A percentile compares a stretch with the other conserved stretches of the same genome.
Conservation (phyloP, 2,113 vertebrate species). For the Dolichallabes microphthalmus region DNA sequence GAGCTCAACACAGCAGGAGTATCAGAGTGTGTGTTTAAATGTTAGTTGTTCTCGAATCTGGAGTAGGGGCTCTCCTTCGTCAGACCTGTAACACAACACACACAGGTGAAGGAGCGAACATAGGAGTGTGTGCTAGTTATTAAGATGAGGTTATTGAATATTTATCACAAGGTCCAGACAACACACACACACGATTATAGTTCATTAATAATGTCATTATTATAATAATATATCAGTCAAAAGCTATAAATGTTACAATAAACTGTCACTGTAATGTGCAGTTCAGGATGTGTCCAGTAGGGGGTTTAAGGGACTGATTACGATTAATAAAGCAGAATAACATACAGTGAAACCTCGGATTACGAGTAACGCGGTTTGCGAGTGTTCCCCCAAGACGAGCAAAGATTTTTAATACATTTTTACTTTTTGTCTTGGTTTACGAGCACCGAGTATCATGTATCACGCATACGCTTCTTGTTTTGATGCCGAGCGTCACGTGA, state of each 20-base stretch:
- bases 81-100: constrained; percentile 42
- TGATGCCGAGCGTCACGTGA: too few relatives aligned
- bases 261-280: neutral
- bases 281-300: neutral
- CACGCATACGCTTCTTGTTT: too few relatives aligned
- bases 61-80: constrained; percentile 45
- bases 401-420: too few relatives aligned
- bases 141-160: neutral
- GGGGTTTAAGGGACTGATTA: neutral
- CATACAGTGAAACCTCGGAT: too few relatives aligned
- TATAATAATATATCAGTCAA: too few relatives aligned
- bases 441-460: too few relatives aligned
- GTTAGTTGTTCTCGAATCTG: constrained; percentile 50
- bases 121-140: neutral
- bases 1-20: too few relatives aligned
- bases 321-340: neutral
- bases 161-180: neutral
- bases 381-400: too few relatives aligned
- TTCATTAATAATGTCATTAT: too few relatives aligned
- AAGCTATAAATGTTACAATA: too few relatives aligned
- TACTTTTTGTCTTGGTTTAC: too few relatives aligned
- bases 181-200: neutral
- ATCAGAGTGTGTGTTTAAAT: neutral
- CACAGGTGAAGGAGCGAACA: neutral
- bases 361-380: too few relatives aligned